Conservation (phyloP, 1,140 invertebrate genomes). For the Ostrea denselamellosa region DNA sequence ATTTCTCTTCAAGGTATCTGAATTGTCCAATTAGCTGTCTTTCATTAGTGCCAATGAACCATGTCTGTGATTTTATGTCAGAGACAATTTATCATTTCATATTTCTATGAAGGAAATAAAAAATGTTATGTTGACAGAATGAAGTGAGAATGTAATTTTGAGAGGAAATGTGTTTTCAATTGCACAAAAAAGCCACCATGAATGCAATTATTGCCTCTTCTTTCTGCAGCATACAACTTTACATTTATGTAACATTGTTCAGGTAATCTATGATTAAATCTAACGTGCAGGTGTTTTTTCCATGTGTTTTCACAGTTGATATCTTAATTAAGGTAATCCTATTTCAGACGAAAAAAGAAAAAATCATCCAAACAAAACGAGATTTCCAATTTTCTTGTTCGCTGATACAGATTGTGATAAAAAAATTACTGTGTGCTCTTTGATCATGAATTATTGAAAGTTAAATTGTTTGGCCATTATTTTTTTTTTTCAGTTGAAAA, state of each 20-base stretch:
- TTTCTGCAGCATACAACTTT: background rate
- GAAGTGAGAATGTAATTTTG: background rate
- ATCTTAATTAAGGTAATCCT: conserved; percentile 20
- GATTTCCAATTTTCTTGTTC: conserved; percentile 28
- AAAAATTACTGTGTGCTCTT: background rate
- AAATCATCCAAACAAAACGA: background rate
- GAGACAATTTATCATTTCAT: conserved; percentile 29
- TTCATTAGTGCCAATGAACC: background rate
- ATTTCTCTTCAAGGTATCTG: background rate
- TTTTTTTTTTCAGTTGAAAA: background rate
- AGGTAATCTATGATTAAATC: conserved; percentile 14
- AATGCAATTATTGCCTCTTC: background rate
- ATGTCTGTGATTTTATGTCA: background rate
- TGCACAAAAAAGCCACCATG: background rate
- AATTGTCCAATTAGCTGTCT: conserved; percentile 10
- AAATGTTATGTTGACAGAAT: background rate
- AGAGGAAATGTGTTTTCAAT: conserved; percentile 24
- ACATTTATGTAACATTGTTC: conserved; percentile 31
- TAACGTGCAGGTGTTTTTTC: conserved; percentile 1
- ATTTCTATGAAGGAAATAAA: conserved; percentile 6
- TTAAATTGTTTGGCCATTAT: background rate
- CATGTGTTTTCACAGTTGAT: conserved; percentile 32
- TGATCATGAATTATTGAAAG: conserved; percentile 13
- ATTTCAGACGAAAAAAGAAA: background rate
- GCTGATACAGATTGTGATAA: background rate